phyloP scores from a whole-genome alignment of 2,888 invertebrate genomes.

The Napeogenes sylphis region DNA sequence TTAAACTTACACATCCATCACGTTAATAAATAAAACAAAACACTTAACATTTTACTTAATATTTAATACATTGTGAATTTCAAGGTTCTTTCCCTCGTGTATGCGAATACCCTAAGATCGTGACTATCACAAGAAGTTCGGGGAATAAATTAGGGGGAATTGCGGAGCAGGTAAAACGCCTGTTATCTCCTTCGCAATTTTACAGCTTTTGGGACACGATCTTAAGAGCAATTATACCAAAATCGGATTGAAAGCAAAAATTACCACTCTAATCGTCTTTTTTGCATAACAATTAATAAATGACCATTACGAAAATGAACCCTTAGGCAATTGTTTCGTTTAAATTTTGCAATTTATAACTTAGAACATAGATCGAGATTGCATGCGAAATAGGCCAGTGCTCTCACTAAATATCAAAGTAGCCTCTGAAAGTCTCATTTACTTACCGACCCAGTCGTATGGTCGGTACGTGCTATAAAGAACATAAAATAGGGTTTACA shows the following conservation, averaged over 20 bases:
- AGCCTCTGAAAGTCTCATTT: slow-evolving; percentile 23
- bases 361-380: neutral
- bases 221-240: slow-evolving; percentile 51
- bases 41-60: slow-evolving; percentile 5
- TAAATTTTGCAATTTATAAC: neutral
- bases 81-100: slow-evolving; percentile 31
- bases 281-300: neutral
- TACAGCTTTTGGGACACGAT: slow-evolving; percentile 50
- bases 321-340: neutral
- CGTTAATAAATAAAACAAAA: neutral
- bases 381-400: neutral
- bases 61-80: slow-evolving; percentile 3
- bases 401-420: slow-evolving; percentile 24
- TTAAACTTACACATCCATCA: neutral
- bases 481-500: slow-evolving; percentile 59
- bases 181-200: slow-evolving; percentile 60
- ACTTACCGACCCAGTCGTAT: slow-evolving; percentile 13
- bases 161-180: slow-evolving; percentile 49
- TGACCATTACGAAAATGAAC: neutral
- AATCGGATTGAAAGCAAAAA: slow-evolving; percentile 37
- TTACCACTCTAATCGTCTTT: slow-evolving; percentile 25
- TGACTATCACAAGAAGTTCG: slow-evolving; percentile 57
- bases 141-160: slow-evolving; percentile 62
- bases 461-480: slow-evolving; percentile 37
- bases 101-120: slow-evolving; percentile 49